Percentiles rank a stretch among this genome's conserved stretches.
Conservation (phyloP, 1,140 invertebrate genomes). For the Heterodera carotae region DNA sequence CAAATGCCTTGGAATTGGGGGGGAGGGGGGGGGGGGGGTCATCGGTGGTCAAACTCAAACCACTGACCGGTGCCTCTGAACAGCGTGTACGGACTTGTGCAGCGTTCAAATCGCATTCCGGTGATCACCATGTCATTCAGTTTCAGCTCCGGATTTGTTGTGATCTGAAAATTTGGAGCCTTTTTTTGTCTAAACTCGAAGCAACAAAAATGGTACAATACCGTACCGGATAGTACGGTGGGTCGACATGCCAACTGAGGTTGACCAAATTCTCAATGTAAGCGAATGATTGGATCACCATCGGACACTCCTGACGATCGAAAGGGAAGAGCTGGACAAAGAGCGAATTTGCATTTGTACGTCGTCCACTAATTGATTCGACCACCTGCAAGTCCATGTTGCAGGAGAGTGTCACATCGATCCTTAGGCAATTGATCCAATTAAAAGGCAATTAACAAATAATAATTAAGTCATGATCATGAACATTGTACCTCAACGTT, state of each 20-base stretch:
- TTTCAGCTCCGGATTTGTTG: slow-evolving; percentile 59
- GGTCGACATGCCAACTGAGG: slow-evolving; percentile 58
- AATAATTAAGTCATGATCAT: background rate
- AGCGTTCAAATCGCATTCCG: slow-evolving; percentile 54
- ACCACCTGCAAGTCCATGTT: slow-evolving; percentile 63
- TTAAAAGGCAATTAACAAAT: background rate
- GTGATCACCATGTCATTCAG: slow-evolving; percentile 63
- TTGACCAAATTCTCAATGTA: slow-evolving; percentile 65
- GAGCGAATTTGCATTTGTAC: background rate
- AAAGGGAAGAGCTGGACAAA: slow-evolving; percentile 45
- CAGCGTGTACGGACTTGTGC: slow-evolving; percentile 62
- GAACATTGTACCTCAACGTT: slow-evolving; percentile 53
- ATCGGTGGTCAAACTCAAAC: background rate
- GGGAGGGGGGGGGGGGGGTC: too few species aligned
- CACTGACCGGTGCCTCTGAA: slow-evolving; percentile 55
- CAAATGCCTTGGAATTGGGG: slow-evolving; percentile 41
- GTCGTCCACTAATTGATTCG: slow-evolving; percentile 11
- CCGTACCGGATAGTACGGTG: slow-evolving; percentile 39
- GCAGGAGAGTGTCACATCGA: slow-evolving; percentile 65
- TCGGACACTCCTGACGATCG: slow-evolving; percentile 51
- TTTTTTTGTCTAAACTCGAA: background rate
- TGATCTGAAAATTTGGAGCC: slow-evolving; percentile 40
- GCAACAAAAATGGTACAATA: background rate
- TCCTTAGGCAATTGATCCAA: slow-evolving; percentile 29
- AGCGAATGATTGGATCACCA: slow-evolving; percentile 53